phyloP scores from a whole-genome alignment of 1,140 invertebrate species.

The Pseudachorutes palmiensis region DNA sequence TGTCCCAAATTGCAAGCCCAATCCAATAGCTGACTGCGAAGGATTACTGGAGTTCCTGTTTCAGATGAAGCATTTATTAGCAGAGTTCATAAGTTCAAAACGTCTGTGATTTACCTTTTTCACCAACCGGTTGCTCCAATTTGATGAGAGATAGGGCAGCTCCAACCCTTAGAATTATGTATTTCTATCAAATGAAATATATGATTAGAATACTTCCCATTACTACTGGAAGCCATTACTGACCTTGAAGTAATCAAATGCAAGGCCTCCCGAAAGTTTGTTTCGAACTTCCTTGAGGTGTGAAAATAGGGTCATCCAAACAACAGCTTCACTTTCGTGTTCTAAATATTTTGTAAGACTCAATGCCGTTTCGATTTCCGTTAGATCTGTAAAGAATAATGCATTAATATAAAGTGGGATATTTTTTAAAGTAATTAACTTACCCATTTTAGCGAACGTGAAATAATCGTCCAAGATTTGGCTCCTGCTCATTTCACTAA shows the following conservation, averaged over 20 bases:
- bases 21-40: slow-evolving; percentile 22
- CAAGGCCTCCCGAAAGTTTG: not conserved
- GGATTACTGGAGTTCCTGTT: slow-evolving; percentile 1
- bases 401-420: not conserved
- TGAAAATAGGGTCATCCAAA: slow-evolving; percentile 25
- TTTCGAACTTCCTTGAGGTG: slow-evolving; percentile 20
- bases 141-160: slow-evolving; percentile 18
- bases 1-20: slow-evolving; percentile 21
- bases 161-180: slow-evolving; percentile 21
- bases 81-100: not conserved
- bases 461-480: slow-evolving; percentile 33
- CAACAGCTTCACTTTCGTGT: slow-evolving; percentile 23
- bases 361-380: slow-evolving; percentile 22
- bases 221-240: not conserved
- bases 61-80: not conserved
- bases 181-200: slow-evolving; percentile 10
- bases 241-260: slow-evolving; percentile 1
- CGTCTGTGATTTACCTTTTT: slow-evolving; percentile 5
- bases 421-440: slow-evolving; percentile 5
- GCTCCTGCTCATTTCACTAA: slow-evolving; percentile 22
- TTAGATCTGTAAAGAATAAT: slow-evolving; percentile 21
- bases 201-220: not conserved
- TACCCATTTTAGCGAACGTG: slow-evolving; percentile 19
- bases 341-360: slow-evolving; percentile 16
- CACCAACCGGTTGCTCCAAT: slow-evolving; percentile 18